Conservation (phyloP, 2,888 invertebrate genomes). For the Caenorhabditis auriculariae region DNA sequence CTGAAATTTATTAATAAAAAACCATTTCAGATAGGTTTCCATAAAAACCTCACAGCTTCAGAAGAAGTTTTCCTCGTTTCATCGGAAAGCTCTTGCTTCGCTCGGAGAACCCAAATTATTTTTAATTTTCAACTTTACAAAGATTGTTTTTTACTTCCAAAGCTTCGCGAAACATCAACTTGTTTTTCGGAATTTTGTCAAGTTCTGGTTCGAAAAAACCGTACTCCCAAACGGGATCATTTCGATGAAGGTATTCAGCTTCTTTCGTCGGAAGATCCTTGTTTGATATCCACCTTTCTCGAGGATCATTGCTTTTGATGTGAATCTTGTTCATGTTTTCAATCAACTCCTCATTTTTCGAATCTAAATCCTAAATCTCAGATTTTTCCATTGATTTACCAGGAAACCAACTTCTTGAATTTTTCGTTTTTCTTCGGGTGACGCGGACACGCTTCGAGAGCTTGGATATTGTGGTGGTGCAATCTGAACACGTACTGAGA, state of each 20-base stretch:
- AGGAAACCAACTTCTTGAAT: conserved; percentile 24
- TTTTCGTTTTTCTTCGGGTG: conserved; percentile 41
- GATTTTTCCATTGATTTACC: background rate
- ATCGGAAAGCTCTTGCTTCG: conserved; percentile 34
- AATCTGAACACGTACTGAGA: conserved; percentile 9
- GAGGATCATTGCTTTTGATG: conserved; percentile 52
- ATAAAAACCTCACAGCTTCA: background rate
- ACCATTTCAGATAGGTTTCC: background rate
- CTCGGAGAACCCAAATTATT: conserved; percentile 37
- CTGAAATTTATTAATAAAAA: conserved; percentile 7
- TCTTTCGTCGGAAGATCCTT: conserved; percentile 50
- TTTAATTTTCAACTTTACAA: background rate
- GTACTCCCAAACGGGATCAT: conserved; percentile 55
- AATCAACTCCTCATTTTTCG: conserved; percentile 45
- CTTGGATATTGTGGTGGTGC: conserved; percentile 53
- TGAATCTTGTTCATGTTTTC: conserved; percentile 53
- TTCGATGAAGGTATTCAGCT: conserved; percentile 43
- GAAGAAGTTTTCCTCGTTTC: conserved; percentile 9
- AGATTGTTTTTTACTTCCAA: conserved; percentile 39
- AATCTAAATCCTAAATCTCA: conserved; percentile 38
- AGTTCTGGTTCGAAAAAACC: conserved; percentile 57
- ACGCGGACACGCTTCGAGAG: no score
- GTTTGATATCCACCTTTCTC: conserved; percentile 40
- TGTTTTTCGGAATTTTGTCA: conserved; percentile 51
- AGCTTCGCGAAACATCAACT: conserved; percentile 54